phyloP scores from a whole-genome alignment of 2,797 vertebrate species.

The Bovichtus variegatus region DNA sequence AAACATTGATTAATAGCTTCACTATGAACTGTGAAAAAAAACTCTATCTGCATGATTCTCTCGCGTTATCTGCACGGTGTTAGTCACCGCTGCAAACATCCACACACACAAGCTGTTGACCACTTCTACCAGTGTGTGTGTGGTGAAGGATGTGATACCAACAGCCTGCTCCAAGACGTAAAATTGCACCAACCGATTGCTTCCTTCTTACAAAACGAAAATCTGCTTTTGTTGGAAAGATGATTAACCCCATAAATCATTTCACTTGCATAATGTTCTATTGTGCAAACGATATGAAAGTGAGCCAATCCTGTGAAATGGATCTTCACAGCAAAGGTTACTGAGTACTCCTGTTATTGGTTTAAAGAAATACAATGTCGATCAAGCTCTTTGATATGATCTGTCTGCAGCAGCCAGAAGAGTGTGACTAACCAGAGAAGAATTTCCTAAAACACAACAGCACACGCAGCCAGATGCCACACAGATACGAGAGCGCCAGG shows the following conservation, averaged over 20 bases:
- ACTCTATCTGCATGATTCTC: not conserved
- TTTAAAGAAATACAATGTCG: slow-evolving; percentile 4
- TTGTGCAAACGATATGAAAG: too few species aligned
- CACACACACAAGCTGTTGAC: not conserved
- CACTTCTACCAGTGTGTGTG: not conserved
- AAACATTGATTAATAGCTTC: not conserved
- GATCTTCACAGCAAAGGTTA: too few species aligned
- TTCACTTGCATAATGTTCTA: too few species aligned
- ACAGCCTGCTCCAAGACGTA: not conserved
- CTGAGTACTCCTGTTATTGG: too few species aligned
- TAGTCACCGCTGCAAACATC: not conserved
- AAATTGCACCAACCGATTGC: not conserved
- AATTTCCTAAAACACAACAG: slow-evolving; percentile 31
- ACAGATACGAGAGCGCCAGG: slow-evolving; percentile 63
- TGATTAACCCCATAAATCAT: too few species aligned
- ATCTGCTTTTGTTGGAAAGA: too few species aligned
- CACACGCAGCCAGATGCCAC: slow-evolving; percentile 43
- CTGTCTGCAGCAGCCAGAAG: not conserved
- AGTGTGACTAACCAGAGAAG: slow-evolving; percentile 38
- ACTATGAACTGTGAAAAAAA: not conserved
- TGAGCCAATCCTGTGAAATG: too few species aligned
- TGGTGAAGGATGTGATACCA: not conserved
- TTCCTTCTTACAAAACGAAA: not conserved
- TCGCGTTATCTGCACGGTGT: not conserved
- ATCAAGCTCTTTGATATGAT: slow-evolving; percentile 1